Percentiles rank a stretch among this genome's conserved stretches.
Evolutionary conservation across 2,888 invertebrate species (phyloP).

Genomic region (Theodoxus fluviatilis): DNA sequence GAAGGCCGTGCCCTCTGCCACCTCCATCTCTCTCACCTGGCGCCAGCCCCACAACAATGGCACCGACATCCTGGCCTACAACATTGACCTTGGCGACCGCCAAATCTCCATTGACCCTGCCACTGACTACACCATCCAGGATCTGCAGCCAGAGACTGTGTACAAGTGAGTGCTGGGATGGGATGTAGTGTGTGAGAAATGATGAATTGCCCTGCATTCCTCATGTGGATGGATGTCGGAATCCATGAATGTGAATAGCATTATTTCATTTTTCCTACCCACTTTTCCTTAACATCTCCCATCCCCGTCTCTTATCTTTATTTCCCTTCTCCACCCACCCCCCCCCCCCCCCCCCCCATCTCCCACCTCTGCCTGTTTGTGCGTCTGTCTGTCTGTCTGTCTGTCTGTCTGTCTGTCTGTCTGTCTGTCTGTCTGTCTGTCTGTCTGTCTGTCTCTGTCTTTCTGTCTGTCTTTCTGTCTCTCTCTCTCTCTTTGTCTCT

Average conservation of each 20-base stretch:
- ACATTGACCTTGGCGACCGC: conserved; percentile 73
- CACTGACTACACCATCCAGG: conserved; percentile 71
- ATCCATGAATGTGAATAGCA: not conserved
- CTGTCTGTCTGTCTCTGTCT: too few species aligned
- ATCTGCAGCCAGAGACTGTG: conserved; percentile 79
- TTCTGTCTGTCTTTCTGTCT: too few species aligned
- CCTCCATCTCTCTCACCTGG: conserved; percentile 74
- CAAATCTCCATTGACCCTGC: conserved; percentile 51
- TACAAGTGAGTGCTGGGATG: conserved; percentile 70
- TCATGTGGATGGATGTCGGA: not conserved
- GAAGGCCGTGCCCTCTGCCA: conserved; percentile 72
- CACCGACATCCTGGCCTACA: conserved; percentile 78
- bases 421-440: too few species aligned
- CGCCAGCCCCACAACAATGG: conserved; percentile 79
- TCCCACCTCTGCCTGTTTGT: too few species aligned
- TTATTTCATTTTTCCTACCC: not conserved
- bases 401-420: too few species aligned
- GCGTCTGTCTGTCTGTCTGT: too few species aligned
- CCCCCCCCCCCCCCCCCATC: too few species aligned
- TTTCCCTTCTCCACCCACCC: too few species aligned
- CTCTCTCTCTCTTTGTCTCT: too few species aligned
- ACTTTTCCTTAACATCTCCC: too few species aligned
- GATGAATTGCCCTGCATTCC: not conserved
- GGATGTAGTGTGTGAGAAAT: not conserved
- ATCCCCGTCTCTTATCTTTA: too few species aligned